Conservation (phyloP, 2,888 invertebrate genomes). For the Drosophila limbata region DNA sequence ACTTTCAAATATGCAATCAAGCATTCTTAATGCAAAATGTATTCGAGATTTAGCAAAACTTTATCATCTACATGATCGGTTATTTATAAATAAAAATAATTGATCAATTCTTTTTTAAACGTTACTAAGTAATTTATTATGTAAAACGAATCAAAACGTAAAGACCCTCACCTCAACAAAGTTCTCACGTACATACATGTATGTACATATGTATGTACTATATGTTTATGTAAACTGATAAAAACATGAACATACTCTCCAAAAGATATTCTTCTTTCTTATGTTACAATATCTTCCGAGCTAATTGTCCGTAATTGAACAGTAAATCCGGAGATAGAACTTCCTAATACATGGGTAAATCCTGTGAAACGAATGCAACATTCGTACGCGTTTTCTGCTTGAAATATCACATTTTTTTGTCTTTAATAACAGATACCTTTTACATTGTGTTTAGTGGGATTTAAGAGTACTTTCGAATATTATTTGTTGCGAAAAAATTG, state of each 20-base stretch:
- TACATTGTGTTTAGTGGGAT: too few species aligned
- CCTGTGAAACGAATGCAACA: too few species aligned
- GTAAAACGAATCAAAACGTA: neutral
- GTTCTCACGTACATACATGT: too few species aligned
- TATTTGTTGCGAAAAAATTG: too few species aligned
- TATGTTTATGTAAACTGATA: neutral
- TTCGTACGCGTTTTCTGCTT: too few species aligned
- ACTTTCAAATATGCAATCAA: neutral
- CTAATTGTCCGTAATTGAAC: neutral
- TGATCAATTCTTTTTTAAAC: neutral
- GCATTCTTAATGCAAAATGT: neutral
- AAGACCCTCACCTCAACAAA: neutral
- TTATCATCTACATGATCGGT: constrained; percentile 2
- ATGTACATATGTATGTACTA: too few species aligned
- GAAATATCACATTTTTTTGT: too few species aligned
- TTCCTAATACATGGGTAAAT: too few species aligned
- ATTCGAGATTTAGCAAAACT: constrained; percentile 1
- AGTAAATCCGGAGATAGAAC: neutral
- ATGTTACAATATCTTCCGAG: neutral
- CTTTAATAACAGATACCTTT: too few species aligned
- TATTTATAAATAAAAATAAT: neutral
- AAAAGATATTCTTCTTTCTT: neutral
- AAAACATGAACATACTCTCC: too few species aligned
- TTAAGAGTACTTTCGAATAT: too few species aligned
- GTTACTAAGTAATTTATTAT: constrained; percentile 2